A percentile compares a stretch with the other conserved stretches of the same genome.
Conservation (phyloP, 1,140 invertebrate genomes). For the Drosophila kepulauana region DNA sequence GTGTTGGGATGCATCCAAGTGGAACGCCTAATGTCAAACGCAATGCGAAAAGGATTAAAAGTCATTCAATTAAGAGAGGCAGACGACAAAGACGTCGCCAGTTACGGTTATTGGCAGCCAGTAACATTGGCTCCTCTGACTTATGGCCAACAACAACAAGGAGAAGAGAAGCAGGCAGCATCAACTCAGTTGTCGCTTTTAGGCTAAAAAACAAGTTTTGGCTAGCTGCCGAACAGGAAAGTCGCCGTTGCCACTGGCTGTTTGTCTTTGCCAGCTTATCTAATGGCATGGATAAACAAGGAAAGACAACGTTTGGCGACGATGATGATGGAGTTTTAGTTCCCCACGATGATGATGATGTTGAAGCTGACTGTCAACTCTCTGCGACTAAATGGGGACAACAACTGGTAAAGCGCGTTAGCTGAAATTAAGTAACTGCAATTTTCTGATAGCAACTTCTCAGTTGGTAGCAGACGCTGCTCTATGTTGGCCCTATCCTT, state of each 20-base stretch:
- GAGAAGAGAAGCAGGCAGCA: background rate
- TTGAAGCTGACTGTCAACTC: constrained; percentile 5
- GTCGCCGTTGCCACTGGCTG: constrained; percentile 53
- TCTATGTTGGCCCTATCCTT: constrained; percentile 9
- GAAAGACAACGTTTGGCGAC: constrained; percentile 43
- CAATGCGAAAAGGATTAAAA: constrained; percentile 83
- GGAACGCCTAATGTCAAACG: constrained; percentile 73
- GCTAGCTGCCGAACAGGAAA: constrained; percentile 47
- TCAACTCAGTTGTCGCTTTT: constrained; percentile 18
- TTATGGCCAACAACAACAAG: constrained; percentile 22
- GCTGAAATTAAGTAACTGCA: constrained; percentile 78
- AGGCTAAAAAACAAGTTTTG: constrained; percentile 41
- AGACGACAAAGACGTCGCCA: constrained; percentile 37
- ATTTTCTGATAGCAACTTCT: constrained; percentile 59
- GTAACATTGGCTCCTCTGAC: background rate
- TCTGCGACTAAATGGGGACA: constrained; percentile 47
- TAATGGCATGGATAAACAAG: constrained; percentile 81
- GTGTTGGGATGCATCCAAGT: constrained; percentile 39
- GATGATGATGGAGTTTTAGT: background rate
- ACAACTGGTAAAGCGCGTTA: constrained; percentile 68
- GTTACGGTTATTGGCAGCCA: constrained; percentile 36
- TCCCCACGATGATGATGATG: background rate
- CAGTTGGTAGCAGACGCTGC: background rate
- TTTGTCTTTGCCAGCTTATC: constrained; percentile 77
- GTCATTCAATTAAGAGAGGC: constrained; percentile 75